These are phyloP conservation scores for Pyrocoelia pectoralis DNA, from an alignment of 2,888 invertebrate genomes.

Conservation along the genomic window DNA sequence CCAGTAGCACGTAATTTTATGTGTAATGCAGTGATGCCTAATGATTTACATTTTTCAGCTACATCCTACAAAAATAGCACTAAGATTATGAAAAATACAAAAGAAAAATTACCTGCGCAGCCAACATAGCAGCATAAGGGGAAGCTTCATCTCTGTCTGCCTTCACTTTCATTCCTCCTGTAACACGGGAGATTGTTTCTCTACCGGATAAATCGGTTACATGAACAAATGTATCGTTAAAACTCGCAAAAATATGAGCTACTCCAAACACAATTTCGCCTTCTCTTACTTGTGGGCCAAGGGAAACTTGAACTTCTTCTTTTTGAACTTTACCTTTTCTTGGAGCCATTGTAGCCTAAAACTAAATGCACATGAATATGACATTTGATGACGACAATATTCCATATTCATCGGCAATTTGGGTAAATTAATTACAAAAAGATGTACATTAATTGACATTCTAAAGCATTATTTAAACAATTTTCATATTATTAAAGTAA, in stretches of 20 bases:
- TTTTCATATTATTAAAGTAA: neutral
- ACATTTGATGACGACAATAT: constrained; percentile 9
- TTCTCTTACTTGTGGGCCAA: constrained; percentile 95
- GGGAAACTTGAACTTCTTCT: constrained; percentile 95
- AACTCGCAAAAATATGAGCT: constrained; percentile 99
- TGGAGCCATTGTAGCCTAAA: constrained; percentile 81
- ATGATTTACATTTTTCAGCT: constrained; percentile 96
- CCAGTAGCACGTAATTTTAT: constrained; percentile 98
- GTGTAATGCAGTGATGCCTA: constrained; percentile 98
- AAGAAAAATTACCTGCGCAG: constrained; percentile 88
- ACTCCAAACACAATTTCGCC: constrained; percentile 99
- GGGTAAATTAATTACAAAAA: neutral
- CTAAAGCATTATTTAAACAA: neutral
- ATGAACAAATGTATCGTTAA: constrained; percentile 99
- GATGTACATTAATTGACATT: neutral
- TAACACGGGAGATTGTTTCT: constrained; percentile 93
- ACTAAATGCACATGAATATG: constrained; percentile 25
- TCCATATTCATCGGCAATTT: constrained; percentile 4
- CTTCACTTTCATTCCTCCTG: constrained; percentile 99
- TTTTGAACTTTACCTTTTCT: constrained; percentile 96
- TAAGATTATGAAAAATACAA: too few species aligned
- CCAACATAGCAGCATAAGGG: constrained; percentile 99
- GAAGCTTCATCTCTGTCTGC: constrained; percentile 99
- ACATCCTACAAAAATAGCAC: constrained; percentile 84
- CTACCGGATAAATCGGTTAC: constrained; percentile 98